Base-by-base conservation (phyloP, 2,113 vertebrate species). In the Sinocyclocheilus rhinocerous region DNA sequence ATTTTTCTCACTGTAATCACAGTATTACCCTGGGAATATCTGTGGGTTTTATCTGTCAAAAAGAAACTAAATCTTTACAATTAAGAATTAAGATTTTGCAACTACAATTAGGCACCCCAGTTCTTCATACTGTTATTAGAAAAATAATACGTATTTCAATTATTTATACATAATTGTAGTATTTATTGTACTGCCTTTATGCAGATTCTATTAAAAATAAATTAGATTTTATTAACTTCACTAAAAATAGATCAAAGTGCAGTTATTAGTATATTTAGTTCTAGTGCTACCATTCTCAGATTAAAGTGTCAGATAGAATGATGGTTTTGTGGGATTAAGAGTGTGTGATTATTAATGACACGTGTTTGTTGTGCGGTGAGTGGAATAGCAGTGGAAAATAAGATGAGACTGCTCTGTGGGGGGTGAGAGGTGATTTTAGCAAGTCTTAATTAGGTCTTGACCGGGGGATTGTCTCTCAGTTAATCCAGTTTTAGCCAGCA, bases 241-340 rank as follows among this genome's bases (percentile, higher is more conserved):
- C 29, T 33, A 33, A 33, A 33, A 33, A 42, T 8, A 8, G 8
- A 9, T 7, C 36, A 36, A 36, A 36, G 36, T 36, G 36, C 36
- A 36, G 36, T 36, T 36, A 36, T 36, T 36, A 89, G 83, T 91
- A 90, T 92, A 92, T 89, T 92, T 91, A 90, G 91, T 77, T 7
- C 84, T 87, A 42, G 45, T 91, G 89, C 91, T 92, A 91, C 88
- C 87, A 79, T 90, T 87, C 88, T 72, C 83, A 92, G 93, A 93
- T 93, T 93, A 92, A 92, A 86, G 86, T 92, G 92, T 93, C 93
- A 90, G 86, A 77, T 87, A 80, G 89, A 92, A 91, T 92, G 92
- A 92, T 90, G 78, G 85, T 90, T 84, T 87, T 84, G 89, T 89
- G 8, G 50, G 88, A 92, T 91, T 90, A 91, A 67, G 83, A 42